Evolutionary conservation across 2,888 invertebrate species (phyloP), one percentile per base, ranked within the genome.

Genomic region (Lasiommata megera): DNA sequence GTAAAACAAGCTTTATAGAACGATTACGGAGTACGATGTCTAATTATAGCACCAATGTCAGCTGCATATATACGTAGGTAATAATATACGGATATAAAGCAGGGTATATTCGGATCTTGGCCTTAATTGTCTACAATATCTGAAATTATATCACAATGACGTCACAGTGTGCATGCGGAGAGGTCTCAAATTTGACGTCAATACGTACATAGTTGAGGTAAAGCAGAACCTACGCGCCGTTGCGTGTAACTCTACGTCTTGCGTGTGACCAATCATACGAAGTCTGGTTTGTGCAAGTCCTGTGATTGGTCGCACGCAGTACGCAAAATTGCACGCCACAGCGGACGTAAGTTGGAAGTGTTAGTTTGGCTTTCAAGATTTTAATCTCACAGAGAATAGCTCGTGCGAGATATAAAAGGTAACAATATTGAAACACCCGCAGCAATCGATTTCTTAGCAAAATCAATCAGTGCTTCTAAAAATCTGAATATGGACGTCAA

Each of bases 11-110:
- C 38, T 29, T 60, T 46, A 55, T 40, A 44, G 31, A 54, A 71
- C 70, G 74, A 69, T 69, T 70, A 73, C 72, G 72, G 64, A 72
- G 74, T 73, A 70, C 72, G 72, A 67, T 72, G 73, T 70, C 72
- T 83, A 3, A 23, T 23, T 23, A 79, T 89, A 90, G 89, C 89
- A 90, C 89, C 89, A 89, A 80, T 76, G 70, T 88, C 88, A 89
- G 88, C 89, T 85, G 84, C 79, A 75, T 74, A 76, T 81, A 82
- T 77, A 82, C 76, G 61, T 66, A 67, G 70, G 51, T 59, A 36
- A 5, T 34, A 28, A 23, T 17, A 36, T 29, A 43, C 14, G 31
- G 38, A 50, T 53, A 50, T 16, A 36, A 64, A 68, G 66, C 64
- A 61, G 61, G 56, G 56, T 46, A 14, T 40, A 52, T n/a, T 9